Conservation (phyloP, 2,888 invertebrate genomes). For the Sphaerophoria rueppellii region DNA sequence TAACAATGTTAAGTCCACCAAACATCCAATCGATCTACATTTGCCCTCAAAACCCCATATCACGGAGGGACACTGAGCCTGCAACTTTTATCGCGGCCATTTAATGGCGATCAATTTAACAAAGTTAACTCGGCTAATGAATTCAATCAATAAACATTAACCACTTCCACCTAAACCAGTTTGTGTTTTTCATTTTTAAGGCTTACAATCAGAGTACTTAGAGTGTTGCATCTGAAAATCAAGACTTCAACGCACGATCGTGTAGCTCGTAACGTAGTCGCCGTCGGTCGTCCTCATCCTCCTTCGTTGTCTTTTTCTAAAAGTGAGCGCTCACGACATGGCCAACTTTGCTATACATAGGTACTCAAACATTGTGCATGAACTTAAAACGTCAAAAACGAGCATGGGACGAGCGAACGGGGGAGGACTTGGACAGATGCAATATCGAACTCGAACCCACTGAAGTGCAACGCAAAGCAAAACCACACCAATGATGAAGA, state of each 20-base stretch:
- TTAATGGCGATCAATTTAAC: conserved; percentile 72
- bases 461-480: conserved; percentile 11
- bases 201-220: background rate
- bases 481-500: background rate
- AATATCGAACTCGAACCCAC: conserved; percentile 54
- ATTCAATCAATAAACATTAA: conserved; percentile 72
- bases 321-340: conserved; percentile 50
- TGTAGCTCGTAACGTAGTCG: no score
- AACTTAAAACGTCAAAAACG: background rate
- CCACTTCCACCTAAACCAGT: conserved; percentile 69
- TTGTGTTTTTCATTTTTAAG: background rate
- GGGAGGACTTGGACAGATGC: conserved; percentile 49
- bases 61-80: background rate
- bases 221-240: conserved; percentile 49
- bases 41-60: background rate
- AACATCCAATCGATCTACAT: conserved; percentile 7
- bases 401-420: background rate
- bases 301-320: conserved; percentile 17
- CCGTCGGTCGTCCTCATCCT: background rate
- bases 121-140: conserved; percentile 72
- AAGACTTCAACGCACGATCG: conserved; percentile 59
- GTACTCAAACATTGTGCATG: conserved; percentile 13
- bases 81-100: conserved; percentile 63
- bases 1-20: conserved; percentile 10
- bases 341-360: conserved; percentile 44